Conservation (phyloP, 2,797 vertebrate genomes). For the Spinus olivaceus region DNA sequence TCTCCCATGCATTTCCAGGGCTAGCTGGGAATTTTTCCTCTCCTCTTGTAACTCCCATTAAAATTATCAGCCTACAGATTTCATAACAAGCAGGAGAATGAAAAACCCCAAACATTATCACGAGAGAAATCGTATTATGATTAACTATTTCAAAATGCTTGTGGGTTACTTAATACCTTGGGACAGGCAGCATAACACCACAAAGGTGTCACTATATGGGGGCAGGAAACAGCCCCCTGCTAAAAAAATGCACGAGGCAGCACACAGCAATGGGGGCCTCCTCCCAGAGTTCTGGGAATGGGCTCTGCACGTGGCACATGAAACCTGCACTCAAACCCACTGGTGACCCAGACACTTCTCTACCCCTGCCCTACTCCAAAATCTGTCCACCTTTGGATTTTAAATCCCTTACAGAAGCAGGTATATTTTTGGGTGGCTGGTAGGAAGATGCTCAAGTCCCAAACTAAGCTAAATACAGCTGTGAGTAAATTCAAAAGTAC, state of each 20-base stretch:
- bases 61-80: constrained; percentile 59
- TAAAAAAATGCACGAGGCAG: rapidly evolving
- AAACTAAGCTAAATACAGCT: background rate
- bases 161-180: background rate
- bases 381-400: background rate
- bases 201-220: background rate
- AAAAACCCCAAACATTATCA: constrained; percentile 25
- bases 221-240: background rate
- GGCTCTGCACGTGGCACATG: rapidly evolving
- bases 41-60: constrained; percentile 28
- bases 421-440: background rate
- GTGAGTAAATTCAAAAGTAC: background rate
- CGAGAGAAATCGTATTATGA: background rate
- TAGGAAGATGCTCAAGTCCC: background rate
- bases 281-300: background rate
- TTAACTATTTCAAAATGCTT: constrained; percentile 32
- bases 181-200: background rate
- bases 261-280: rapidly evolving
- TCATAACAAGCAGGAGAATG: constrained; percentile 34
- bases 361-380: rapidly evolving
- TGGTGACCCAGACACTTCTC: background rate
- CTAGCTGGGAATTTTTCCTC: background rate
- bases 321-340: background rate
- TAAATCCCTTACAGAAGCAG: background rate
- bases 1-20: background rate